Evolutionary conservation across 2,113 vertebrate species (phyloP).

Genomic region (Semnornis frantzii): DNA sequence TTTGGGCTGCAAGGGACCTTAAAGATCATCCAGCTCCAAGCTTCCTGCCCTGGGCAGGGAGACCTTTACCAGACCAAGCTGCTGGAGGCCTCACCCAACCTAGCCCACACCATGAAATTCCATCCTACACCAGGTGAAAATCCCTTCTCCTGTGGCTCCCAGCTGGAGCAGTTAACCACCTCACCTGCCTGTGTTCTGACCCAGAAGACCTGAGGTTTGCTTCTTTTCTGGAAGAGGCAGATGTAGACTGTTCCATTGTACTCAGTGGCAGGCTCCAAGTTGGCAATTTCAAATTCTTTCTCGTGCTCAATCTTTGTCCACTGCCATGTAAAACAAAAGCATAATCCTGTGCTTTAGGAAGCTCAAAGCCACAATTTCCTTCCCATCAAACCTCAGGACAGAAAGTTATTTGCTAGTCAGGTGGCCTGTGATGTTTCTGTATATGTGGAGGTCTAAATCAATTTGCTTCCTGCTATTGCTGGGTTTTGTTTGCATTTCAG

Average conservation of each 20-base stretch:
- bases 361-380: background rate
- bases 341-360: background rate
- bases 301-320: conserved; percentile 46
- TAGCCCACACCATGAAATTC: too few species aligned
- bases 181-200: conserved; percentile 77
- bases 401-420: background rate
- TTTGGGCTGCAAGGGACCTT: too few species aligned
- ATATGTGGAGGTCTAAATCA: background rate
- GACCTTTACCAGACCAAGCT: too few species aligned
- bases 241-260: conserved; percentile 63
- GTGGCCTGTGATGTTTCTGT: background rate
- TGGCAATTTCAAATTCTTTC: conserved; percentile 68
- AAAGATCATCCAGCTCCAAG: too few species aligned
- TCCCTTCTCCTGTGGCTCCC: background rate
- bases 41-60: too few species aligned
- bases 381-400: background rate
- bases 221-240: conserved; percentile 26
- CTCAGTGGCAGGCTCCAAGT: conserved; percentile 74
- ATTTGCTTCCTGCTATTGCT: background rate
- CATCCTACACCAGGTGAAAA: background rate
- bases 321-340: conserved; percentile 23
- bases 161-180: background rate
- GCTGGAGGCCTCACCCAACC: too few species aligned
- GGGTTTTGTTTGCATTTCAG: background rate
- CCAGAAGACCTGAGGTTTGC: conserved; percentile 54